phyloP scores from a whole-genome alignment of 2,113 vertebrate species.

The Heliornis fulica region DNA sequence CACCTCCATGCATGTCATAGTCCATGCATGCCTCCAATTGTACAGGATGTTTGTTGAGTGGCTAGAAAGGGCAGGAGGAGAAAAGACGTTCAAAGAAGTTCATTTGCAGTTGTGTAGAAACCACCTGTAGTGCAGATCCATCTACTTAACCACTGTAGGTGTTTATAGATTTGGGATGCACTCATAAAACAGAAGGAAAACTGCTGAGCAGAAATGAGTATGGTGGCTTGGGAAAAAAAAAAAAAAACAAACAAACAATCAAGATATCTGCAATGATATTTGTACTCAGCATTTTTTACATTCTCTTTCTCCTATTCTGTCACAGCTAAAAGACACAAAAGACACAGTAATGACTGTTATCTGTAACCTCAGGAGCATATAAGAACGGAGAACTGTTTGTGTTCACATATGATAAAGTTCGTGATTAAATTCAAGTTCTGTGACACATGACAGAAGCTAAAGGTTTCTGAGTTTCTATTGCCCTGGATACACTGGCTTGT shows the following conservation, averaged over 20 bases:
- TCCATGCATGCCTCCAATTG: neutral
- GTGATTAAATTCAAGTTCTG: neutral
- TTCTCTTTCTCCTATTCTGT: neutral
- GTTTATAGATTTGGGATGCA: neutral
- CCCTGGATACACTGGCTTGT: neutral
- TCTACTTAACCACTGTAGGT: neutral
- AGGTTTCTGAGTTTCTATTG: neutral
- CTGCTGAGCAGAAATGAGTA: neutral
- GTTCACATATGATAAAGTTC: neutral
- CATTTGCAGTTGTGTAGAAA: neutral
- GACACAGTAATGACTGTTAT: neutral
- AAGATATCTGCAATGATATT: neutral
- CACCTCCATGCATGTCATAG: no score
- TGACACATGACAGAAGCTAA: neutral
- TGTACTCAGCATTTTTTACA: neutral
- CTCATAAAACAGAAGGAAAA: neutral
- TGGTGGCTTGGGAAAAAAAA: accelerated
- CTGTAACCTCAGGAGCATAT: neutral
- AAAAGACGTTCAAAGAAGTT: neutral
- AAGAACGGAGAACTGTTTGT: neutral
- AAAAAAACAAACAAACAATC: no score
- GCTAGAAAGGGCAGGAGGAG: neutral
- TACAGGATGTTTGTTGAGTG: neutral
- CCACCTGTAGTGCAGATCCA: neutral
- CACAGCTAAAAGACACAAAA: neutral